Conservation (phyloP, 2,113 vertebrate species). For the Pterocles burchelli region DNA sequence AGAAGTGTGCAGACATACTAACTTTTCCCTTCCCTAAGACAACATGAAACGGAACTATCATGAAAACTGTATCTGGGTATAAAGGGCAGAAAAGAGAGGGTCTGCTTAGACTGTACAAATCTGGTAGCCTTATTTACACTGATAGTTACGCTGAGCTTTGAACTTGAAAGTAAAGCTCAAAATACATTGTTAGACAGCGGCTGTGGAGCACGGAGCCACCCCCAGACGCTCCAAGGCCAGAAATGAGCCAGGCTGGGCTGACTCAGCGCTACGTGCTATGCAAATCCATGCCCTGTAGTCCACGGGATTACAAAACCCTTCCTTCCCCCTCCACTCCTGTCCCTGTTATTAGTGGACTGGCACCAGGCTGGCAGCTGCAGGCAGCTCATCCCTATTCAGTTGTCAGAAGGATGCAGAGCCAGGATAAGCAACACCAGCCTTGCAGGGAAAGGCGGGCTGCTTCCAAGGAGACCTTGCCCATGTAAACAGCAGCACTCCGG, state of each 20-base stretch:
- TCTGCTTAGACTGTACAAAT: background rate
- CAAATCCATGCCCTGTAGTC: background rate
- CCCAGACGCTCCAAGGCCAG: rapidly evolving
- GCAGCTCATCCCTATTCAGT: background rate
- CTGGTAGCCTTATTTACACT: background rate
- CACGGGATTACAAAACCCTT: background rate
- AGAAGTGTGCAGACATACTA: background rate
- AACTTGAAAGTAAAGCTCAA: background rate
- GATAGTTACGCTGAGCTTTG: rapidly evolving
- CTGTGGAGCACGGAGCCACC: background rate
- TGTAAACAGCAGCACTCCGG: background rate
- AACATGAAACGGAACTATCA: background rate
- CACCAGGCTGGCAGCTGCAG: background rate
- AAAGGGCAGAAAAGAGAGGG: background rate
- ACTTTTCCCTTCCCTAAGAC: background rate
- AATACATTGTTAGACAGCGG: background rate
- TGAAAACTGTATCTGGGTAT: background rate
- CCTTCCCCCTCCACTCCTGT: background rate
- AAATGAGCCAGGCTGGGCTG: background rate
- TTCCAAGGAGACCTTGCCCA: background rate
- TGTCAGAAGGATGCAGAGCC: background rate
- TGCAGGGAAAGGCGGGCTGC: background rate
- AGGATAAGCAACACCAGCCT: background rate
- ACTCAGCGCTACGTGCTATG: background rate
- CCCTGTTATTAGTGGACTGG: background rate